These are phyloP conservation scores for Probaryconus sp. DNA, from an alignment of 1,140 invertebrate genomes.

Conservation along the genomic window DNA sequence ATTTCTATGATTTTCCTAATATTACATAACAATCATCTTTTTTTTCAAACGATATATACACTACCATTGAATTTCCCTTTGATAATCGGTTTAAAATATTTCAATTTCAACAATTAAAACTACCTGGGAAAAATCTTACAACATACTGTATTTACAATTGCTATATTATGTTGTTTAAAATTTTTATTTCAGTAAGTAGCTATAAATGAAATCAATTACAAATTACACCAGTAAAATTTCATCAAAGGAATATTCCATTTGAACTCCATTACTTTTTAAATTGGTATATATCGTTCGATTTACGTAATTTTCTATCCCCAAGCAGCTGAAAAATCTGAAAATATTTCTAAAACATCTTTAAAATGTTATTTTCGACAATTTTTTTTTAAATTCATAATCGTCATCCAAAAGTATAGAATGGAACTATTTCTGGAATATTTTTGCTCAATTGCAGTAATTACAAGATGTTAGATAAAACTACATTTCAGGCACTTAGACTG, in stretches of 20 bases:
- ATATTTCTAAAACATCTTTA: background rate
- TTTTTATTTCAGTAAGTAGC: slow-evolving; percentile 5
- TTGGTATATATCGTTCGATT: slow-evolving; percentile 34
- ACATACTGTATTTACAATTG: slow-evolving; percentile 69
- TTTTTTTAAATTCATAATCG: too few relatives aligned
- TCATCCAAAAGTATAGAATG: too few relatives aligned
- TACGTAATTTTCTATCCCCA: too few relatives aligned
- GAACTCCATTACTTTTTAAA: slow-evolving; percentile 1
- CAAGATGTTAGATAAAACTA: slow-evolving; percentile 19
- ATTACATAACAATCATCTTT: slow-evolving; percentile 9
- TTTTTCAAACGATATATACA: slow-evolving; percentile 50
- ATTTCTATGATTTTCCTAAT: background rate
- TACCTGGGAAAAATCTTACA: slow-evolving; percentile 52
- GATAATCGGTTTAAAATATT: slow-evolving; percentile 36
- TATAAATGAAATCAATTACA: slow-evolving; percentile 37
- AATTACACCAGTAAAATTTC: slow-evolving; percentile 9
- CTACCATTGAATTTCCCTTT: slow-evolving; percentile 19
- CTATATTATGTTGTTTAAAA: slow-evolving; percentile 37
- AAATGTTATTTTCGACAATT: too few relatives aligned
- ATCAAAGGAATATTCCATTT: slow-evolving; percentile 3
- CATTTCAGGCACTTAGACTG: slow-evolving; percentile 35
- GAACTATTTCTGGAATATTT: too few relatives aligned
- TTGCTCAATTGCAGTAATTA: too few relatives aligned
- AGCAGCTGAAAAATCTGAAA: too few relatives aligned
- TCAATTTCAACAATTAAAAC: slow-evolving; percentile 55